Base-by-base conservation (phyloP, 2,797 vertebrate genomes). In the Peromyscus aztecus region DNA sequence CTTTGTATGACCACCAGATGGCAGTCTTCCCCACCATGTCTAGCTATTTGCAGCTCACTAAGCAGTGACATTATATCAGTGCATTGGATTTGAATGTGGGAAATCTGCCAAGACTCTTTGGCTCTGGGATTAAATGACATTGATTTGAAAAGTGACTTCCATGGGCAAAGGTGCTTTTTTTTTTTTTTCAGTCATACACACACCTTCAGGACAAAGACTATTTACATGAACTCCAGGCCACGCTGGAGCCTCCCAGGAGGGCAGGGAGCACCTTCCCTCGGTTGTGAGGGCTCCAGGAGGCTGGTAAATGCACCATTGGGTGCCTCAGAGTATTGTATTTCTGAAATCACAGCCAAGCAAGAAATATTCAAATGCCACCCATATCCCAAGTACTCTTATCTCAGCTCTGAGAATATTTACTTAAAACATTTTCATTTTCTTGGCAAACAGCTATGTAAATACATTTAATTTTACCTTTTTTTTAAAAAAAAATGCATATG, bases 401-500 rank as follows among this genome's bases (percentile, higher is more conserved):
- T 95, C 86, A 95, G 90, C 94, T 97, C 93, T 69, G 63, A 34
- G 84, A 95, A 78, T 97, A 91, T 98, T 98, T 97, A 97, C 95
- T 95, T 96, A 95, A 96, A 98, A 97, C 95, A 97, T 97, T 98
- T 96, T 96, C 96, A 90, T 95, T 96, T 96, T 96, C 89, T 91
- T 96, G 95, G 96, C 97, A 97, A 97, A 94, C n/a, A 96, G 65
- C 69, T 97, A 90, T 40, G 57, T 94, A 97, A 96, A 98, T 94
- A 97, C 93, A 93, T 95, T 95, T 95, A 82, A 75, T 78, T 97
- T 95, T 97, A 96, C 95, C 71, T 94, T 94, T 94, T 93, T 55
- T 55, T 46, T 4, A 46, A 81, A 40, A 57, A 89, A 59, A 89
- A 23, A 95, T 83, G 69, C 84, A 96, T 95, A 89, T 77, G 43